A percentile compares a stretch with the other conserved stretches of the same genome.
phyloP scores from a whole-genome alignment of 2,888 invertebrate species.

The Cinara cedri region DNA sequence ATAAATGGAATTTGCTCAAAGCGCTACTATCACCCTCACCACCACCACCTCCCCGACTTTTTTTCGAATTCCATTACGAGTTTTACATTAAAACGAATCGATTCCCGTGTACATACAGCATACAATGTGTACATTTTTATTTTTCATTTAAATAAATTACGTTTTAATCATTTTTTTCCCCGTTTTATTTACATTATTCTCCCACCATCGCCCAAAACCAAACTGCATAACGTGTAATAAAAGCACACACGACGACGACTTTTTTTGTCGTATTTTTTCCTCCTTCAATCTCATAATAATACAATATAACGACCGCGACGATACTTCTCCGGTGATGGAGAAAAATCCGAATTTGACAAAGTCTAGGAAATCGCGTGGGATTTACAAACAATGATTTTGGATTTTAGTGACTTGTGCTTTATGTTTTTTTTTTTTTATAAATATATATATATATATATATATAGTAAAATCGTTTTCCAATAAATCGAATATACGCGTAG shows the following conservation, averaged over 20 bases:
- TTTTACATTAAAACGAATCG: conserved; percentile 1
- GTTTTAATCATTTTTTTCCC: conserved; percentile 46
- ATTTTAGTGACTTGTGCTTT: no score
- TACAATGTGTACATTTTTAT: no score
- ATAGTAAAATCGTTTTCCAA: no score
- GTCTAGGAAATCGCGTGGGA: no score
- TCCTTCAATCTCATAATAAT: conserved; percentile 6
- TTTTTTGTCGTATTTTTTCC: background rate
- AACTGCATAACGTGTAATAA: background rate
- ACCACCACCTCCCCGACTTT: background rate
- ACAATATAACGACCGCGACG: background rate
- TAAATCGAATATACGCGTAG: no score
- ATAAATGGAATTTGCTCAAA: no score
- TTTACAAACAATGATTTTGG: no score
- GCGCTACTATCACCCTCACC: background rate
- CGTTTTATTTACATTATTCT: conserved; percentile 20
- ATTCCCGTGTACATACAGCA: background rate
- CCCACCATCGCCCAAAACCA: background rate
- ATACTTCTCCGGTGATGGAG: no score
- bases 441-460: no score
- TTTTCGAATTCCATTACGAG: background rate
- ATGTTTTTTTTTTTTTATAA: no score
- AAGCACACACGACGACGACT: background rate
- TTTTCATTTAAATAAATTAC: conserved; percentile 45
- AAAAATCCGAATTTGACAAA: no score